Base-by-base conservation (phyloP, 1,140 invertebrate species). In the Anthonomus grandis region DNA sequence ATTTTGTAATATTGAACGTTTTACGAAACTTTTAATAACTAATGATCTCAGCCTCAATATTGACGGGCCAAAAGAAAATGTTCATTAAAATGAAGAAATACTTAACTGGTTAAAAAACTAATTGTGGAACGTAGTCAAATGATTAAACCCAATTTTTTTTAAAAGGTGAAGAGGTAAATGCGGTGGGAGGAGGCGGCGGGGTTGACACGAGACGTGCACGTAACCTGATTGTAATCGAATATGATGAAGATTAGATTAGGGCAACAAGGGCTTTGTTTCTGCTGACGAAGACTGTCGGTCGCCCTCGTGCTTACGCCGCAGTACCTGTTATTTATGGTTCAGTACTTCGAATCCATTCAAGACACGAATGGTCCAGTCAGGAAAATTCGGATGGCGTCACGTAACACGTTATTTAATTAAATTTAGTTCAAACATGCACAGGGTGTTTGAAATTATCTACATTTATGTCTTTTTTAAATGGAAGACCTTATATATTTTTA, bases 141-240 rank as follows among this genome's bases (percentile, higher is more conserved):
- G n/a, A n/a, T n/a, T n/a, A n/a, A n/a, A n/a, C n/a, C n/a, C n/a
- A n/a, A n/a, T n/a, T n/a, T n/a, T n/a, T n/a, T n/a, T n/a, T n/a
- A n/a, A n/a, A n/a, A n/a, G n/a, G n/a, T n/a, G n/a, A n/a, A n/a
- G n/a, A n/a, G n/a, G n/a, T n/a, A n/a, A n/a, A n/a, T n/a, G n/a
- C n/a, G n/a, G n/a, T n/a, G n/a, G 2, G 23, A 8, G 5, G 37
- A 25, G 38, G 38, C 10, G 49, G 17, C 10, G n/a, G 38, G 50
- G 24, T 42, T 53, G 50, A 53, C 50, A 42, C 38, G 50, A 53
- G 50, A 53, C 50, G 50, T 42, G 39, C 39, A 53, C 50, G 50
- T 53, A 53, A 53, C 50, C 22, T 44, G 50, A 53, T 53, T 53
- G 50, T 53, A 53, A 53, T 53, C 50, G 50, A 53, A 53, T 53